These are phyloP conservation scores for Xanthorhoe spadicearia DNA, from an alignment of 2,888 invertebrate species.

Conservation along the genomic window DNA sequence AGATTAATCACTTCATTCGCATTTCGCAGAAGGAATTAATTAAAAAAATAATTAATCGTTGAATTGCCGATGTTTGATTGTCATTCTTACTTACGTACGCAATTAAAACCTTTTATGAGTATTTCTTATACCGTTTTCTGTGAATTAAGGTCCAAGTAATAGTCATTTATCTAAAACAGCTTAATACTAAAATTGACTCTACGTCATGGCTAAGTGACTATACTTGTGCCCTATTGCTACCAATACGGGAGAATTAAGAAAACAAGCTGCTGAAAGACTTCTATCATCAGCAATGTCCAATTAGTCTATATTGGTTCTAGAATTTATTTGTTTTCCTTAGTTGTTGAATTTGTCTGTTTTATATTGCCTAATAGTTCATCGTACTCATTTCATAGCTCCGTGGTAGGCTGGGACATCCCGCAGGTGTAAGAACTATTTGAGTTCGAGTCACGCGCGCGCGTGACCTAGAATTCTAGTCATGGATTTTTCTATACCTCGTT, in stretches of 20 bases:
- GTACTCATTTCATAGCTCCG: constrained; percentile 17
- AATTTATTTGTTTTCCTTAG: not conserved
- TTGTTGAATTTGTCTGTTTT: not conserved
- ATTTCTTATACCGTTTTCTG: not conserved
- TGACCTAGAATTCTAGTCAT: constrained; percentile 19
- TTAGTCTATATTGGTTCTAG: not conserved
- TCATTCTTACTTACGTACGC: not conserved
- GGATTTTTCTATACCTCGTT: constrained; percentile 12
- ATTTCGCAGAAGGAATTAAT: constrained; percentile 5
- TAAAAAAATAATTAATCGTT: constrained; percentile 29
- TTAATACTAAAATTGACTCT: not conserved
- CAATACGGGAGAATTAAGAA: not conserved
- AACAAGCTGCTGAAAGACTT: not conserved
- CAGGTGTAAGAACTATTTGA: constrained; percentile 24
- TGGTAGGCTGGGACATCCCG: constrained; percentile 24
- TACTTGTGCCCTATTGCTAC: not conserved
- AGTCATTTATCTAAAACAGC: not conserved
- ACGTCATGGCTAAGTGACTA: not conserved
- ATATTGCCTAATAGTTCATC: not conserved
- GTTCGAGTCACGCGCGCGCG: constrained; percentile 28
- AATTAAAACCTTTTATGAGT: not conserved
- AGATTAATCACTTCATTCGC: constrained; percentile 1
- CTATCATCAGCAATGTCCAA: no score
- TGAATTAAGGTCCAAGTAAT: not conserved
- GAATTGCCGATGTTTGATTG: constrained; percentile 26